A percentile compares a stretch with the other conserved stretches of the same genome.
Evolutionary conservation across 2,888 invertebrate species (phyloP).

Genomic region (Thumatha senex): DNA sequence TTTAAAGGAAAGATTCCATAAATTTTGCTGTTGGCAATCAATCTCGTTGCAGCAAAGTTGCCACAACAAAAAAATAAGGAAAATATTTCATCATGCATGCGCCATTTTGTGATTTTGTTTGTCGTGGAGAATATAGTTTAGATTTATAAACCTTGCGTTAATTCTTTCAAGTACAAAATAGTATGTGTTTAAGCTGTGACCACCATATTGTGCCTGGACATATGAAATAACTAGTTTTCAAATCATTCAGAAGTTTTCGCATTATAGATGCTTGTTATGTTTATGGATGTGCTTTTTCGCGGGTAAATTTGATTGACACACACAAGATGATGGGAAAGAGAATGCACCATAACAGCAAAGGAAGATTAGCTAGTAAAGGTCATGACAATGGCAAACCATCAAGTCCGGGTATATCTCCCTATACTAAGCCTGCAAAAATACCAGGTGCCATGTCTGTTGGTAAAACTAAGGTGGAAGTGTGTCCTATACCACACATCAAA

Average conservation of each 20-base stretch:
- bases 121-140: constrained; percentile 31
- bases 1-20: too few species aligned
- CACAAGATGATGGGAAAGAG: constrained; percentile 79
- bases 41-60: too few species aligned
- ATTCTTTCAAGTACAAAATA: constrained; percentile 16
- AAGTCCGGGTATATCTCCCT: constrained; percentile 76
- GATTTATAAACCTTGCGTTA: background rate
- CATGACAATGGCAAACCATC: constrained; percentile 78
- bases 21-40: too few species aligned
- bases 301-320: constrained; percentile 65
- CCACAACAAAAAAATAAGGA: too few species aligned
- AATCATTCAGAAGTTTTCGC: constrained; percentile 1
- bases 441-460: constrained; percentile 67
- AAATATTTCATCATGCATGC: constrained; percentile 4
- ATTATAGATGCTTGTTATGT: constrained; percentile 31
- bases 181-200: constrained; percentile 7
- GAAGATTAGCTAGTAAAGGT: constrained; percentile 76
- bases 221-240: constrained; percentile 9
- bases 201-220: constrained; percentile 21
- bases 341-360: constrained; percentile 80
- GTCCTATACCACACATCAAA: constrained; percentile 86
- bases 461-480: constrained; percentile 71
- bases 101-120: constrained; percentile 45
- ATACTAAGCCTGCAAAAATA: constrained; percentile 75
- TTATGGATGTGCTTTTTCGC: constrained; percentile 54